Evolutionary conservation across 1,140 invertebrate genomes (phyloP).

Genomic region (Drosophila tristis): DNA sequence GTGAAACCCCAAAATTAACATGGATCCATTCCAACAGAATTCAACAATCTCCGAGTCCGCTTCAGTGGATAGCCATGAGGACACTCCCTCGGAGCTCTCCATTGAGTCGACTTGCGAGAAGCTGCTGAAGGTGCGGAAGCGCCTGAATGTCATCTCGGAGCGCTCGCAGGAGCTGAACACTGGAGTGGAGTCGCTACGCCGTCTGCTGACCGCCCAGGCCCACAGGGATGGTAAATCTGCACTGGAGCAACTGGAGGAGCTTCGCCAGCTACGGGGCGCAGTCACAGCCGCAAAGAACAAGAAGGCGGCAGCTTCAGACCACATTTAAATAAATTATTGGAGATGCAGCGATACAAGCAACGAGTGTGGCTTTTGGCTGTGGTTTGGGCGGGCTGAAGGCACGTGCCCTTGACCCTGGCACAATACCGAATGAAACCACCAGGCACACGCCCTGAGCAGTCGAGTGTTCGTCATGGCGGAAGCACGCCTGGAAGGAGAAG

Average conservation of each 20-base stretch:
- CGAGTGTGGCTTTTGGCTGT: too few relatives aligned
- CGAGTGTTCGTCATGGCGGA: too few relatives aligned
- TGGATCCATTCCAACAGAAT: not conserved
- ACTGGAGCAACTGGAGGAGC: too few relatives aligned
- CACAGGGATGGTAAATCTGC: not conserved
- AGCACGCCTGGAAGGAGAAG: too few relatives aligned
- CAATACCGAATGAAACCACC: not conserved
- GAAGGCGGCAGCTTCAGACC: too few relatives aligned
- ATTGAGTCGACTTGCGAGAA: not conserved
- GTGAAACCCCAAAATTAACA: not conserved
- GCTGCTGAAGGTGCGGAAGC: not conserved
- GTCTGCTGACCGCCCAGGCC: not conserved
- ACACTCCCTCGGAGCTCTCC: not conserved
- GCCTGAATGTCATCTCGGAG: not conserved
- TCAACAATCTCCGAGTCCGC: not conserved
- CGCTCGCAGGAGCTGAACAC: not conserved
- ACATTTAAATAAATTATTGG: too few relatives aligned
- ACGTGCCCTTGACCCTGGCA: slow-evolving; percentile 56
- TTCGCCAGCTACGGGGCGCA: too few relatives aligned
- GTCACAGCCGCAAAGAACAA: too few relatives aligned
- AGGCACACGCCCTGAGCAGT: not conserved
- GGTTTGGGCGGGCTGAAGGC: not conserved
- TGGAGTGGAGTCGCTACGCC: not conserved
- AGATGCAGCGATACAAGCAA: too few relatives aligned
- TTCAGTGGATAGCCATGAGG: not conserved